Evolutionary conservation across 64 coral and sea anemone genomes (phyloP).

Genomic region (Cladopsammia gracilis): DNA sequence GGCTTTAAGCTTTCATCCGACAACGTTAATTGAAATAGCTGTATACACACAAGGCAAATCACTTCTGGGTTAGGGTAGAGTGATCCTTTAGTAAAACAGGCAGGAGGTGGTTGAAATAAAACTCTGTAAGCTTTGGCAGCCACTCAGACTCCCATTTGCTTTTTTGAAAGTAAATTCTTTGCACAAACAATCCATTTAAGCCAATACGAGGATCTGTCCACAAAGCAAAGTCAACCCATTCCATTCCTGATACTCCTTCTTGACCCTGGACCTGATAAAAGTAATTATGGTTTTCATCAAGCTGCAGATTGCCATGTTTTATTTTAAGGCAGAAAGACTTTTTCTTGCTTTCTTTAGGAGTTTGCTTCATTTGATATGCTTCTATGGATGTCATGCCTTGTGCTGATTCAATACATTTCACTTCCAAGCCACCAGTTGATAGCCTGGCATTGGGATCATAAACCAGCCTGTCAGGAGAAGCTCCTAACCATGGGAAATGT

Average conservation of each 20-base stretch:
- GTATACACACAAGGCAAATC: too few relatives aligned
- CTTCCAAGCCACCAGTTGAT: conserved; percentile 63
- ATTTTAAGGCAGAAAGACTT: conserved; percentile 70
- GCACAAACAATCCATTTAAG: conserved; percentile 74
- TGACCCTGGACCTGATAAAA: conserved; percentile 73
- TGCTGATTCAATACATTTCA: conserved; percentile 73
- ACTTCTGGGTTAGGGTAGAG: too few relatives aligned
- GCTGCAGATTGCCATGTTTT: conserved; percentile 54
- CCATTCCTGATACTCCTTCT: conserved; percentile 52
- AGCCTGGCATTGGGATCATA: conserved; percentile 65
- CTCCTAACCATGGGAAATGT: conserved; percentile 72
- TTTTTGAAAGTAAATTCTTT: conserved; percentile 76
- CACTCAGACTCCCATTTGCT: conserved; percentile 78
- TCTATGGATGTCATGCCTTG: conserved; percentile 62
- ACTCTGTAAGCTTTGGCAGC: conserved; percentile 82
- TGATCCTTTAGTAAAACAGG: conserved; percentile 70
- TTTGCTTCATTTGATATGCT: conserved; percentile 53
- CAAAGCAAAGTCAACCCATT: conserved; percentile 81
- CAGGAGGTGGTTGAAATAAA: conserved; percentile 78
- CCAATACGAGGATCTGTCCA: conserved; percentile 73
- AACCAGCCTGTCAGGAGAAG: conserved; percentile 67
- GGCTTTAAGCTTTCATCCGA: too few relatives aligned
- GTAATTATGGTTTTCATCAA: conserved; percentile 68
- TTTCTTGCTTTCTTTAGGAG: conserved; percentile 51
- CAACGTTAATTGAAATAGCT: too few relatives aligned